Evolutionary conservation across 2,113 vertebrate species (phyloP).

Genomic region (Oreotrochilus melanogaster): DNA sequence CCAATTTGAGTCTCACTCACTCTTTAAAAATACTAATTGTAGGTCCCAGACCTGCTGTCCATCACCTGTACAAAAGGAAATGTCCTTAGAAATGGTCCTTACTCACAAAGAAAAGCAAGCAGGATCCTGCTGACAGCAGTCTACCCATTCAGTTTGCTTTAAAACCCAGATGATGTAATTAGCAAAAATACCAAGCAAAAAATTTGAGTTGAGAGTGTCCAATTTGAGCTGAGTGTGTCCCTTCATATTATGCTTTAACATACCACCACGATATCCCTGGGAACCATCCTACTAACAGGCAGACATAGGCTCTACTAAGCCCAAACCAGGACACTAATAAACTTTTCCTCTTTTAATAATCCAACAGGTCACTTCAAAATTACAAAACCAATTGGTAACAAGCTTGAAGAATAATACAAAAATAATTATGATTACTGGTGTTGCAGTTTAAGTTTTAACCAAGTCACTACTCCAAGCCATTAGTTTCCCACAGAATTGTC

Average conservation of each 20-base stretch:
- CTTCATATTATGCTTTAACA: background rate
- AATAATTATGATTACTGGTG: background rate
- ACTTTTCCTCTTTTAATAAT: background rate
- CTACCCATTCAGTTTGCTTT: background rate
- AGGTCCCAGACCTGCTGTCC: background rate
- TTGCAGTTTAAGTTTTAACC: background rate
- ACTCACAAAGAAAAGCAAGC: background rate
- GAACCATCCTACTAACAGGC: background rate
- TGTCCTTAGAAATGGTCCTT: background rate
- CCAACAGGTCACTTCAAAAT: background rate
- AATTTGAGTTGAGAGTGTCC: background rate
- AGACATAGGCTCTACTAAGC: background rate
- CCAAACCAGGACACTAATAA: too few relatives aligned
- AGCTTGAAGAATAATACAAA: background rate
- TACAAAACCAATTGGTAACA: background rate
- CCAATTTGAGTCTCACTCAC: fast-evolving
- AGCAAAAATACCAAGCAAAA: background rate
- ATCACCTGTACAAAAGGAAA: fast-evolving
- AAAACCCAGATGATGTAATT: background rate
- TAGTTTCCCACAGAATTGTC: background rate
- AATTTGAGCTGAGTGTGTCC: background rate
- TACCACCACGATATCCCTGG: background rate
- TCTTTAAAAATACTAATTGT: background rate
- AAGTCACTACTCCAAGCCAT: background rate
- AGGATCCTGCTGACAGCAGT: background rate